Evolutionary conservation across 2,888 invertebrate species (phyloP).

Genomic region (Pseudoips prasinana): DNA sequence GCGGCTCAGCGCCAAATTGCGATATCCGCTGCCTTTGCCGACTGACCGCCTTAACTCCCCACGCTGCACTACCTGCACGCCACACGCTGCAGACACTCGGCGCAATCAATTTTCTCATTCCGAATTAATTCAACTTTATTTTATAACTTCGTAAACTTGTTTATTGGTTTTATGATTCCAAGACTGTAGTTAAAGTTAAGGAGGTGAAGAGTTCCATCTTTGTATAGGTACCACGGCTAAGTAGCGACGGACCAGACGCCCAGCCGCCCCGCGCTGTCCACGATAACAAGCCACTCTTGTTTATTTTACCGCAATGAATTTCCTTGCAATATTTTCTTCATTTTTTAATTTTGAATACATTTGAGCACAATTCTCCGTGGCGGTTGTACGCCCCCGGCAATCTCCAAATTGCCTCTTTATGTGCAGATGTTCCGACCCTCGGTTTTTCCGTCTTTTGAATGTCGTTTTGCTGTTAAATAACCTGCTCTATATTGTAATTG

Average conservation of each 20-base stretch:
- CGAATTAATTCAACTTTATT: slow-evolving; percentile 19
- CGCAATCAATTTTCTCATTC: slow-evolving; percentile 25
- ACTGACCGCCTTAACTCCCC: slow-evolving; percentile 15
- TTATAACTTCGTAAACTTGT: background rate
- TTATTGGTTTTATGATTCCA: slow-evolving; percentile 3
- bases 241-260: slow-evolving; percentile 18
- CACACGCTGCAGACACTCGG: slow-evolving; percentile 16
- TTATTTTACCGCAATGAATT: slow-evolving; percentile 80
- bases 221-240: slow-evolving; percentile 21
- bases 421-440: slow-evolving; percentile 81
- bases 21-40: slow-evolving; percentile 56
- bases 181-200: slow-evolving; percentile 7
- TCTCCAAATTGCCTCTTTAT: slow-evolving; percentile 82
- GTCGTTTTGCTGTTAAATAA: slow-evolving; percentile 81
- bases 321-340: slow-evolving; percentile 72
- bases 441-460: slow-evolving; percentile 81
- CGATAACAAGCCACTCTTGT: slow-evolving; percentile 71
- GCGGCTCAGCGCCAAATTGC: slow-evolving; percentile 69
- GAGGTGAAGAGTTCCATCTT: slow-evolving; percentile 18
- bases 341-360: slow-evolving; percentile 80
- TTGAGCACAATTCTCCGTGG: slow-evolving; percentile 76
- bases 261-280: slow-evolving; percentile 36
- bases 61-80: background rate
- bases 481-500: slow-evolving; percentile 76
- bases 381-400: slow-evolving; percentile 78